Percentiles rank a stretch among this genome's conserved stretches.
Conservation (phyloP, 2,797 vertebrate species). For the Hoplostethus mediterraneus region DNA sequence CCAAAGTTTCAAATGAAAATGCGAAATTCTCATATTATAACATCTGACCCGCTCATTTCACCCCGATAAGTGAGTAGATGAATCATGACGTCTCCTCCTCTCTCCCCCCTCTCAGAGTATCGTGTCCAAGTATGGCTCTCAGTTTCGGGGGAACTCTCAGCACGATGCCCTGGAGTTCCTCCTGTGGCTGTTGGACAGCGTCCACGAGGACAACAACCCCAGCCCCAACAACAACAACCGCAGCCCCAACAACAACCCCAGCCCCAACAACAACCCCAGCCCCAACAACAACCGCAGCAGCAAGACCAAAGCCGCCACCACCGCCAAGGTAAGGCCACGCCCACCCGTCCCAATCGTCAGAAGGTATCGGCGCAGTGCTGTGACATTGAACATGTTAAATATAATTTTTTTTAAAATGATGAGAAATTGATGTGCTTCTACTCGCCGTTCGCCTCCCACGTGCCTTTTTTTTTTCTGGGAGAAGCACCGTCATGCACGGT, state of each 20-base stretch:
- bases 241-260: constrained; percentile 84
- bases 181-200: constrained; percentile 93
- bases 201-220: constrained; percentile 91
- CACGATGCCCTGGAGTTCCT: constrained; percentile 96
- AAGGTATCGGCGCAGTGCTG: too few species aligned
- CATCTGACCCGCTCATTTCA: constrained; percentile 12
- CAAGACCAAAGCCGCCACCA: constrained; percentile 65
- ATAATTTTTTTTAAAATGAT: too few species aligned
- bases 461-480: too few species aligned
- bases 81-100: constrained; percentile 29
- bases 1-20: constrained; percentile 6
- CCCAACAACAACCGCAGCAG: constrained; percentile 60
- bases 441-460: too few species aligned
- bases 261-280: constrained; percentile 82
- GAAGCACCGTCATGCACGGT: too few species aligned
- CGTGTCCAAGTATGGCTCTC: constrained; percentile 92
- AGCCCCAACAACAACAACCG: constrained; percentile 66
- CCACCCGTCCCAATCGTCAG: too few species aligned
- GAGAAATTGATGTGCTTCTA: too few species aligned
- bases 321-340: constrained; percentile 78
- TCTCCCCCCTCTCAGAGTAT: constrained; percentile 82
- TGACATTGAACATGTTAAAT: too few species aligned
- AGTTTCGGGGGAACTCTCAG: constrained; percentile 94
- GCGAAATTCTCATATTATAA: constrained; percentile 8
- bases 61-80: constrained; percentile 6